These are phyloP conservation scores for Ammodytes dubius DNA, from an alignment of 2,113 vertebrate species.

Conservation along the genomic window DNA sequence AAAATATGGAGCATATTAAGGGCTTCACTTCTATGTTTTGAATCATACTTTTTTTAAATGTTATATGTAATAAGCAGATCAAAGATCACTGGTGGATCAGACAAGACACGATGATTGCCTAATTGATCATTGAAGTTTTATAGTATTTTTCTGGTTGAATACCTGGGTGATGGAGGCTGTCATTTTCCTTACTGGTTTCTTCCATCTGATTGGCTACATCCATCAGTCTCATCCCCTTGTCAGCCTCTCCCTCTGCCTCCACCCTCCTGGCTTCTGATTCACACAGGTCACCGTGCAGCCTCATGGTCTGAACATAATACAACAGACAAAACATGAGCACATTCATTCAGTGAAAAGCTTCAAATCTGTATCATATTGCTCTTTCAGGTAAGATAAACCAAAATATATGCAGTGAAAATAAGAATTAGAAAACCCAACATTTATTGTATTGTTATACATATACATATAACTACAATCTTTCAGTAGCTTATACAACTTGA, in stretches of 20 bases:
- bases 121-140: not conserved
- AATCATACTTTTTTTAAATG: too few species aligned
- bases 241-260: conserved; percentile 68
- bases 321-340: not conserved
- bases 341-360: not conserved
- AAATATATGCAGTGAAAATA: not conserved
- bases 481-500: too few species aligned
- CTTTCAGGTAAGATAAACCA: too few species aligned
- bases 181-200: conserved; percentile 63
- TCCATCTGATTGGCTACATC: conserved; percentile 59
- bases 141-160: not conserved
- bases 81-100: not conserved
- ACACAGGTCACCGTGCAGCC: conserved; percentile 78
- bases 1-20: not conserved
- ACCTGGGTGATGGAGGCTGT: conserved; percentile 66
- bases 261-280: conserved; percentile 74
- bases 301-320: conserved; percentile 72
- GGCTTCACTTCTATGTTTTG: not conserved
- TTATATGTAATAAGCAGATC: not conserved
- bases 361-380: not conserved
- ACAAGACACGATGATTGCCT: not conserved
- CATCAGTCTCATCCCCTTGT: conserved; percentile 50
- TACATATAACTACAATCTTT: not conserved
- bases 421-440: not conserved
- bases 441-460: not conserved